phyloP scores from a whole-genome alignment of 2,113 vertebrate species.

The Porphyrio hochstetteri region DNA sequence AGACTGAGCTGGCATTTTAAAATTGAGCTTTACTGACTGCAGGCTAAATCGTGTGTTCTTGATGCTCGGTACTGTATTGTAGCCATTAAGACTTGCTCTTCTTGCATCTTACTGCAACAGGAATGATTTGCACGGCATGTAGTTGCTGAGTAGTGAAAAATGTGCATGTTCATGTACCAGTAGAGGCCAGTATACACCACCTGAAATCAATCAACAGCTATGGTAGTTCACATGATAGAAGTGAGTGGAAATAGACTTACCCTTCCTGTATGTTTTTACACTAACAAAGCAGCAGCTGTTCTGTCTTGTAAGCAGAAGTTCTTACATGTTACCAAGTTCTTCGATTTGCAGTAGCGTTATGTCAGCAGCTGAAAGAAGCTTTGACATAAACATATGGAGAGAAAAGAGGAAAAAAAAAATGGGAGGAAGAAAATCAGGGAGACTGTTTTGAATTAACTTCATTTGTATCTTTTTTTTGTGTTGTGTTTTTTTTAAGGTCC shows the following conservation, averaged over 20 bases:
- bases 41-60: not conserved
- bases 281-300: slow-evolving; percentile 63
- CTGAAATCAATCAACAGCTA: slow-evolving; percentile 10
- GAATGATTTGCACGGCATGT: slow-evolving; percentile 3
- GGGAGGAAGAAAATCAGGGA: not conserved
- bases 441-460: slow-evolving; percentile 57
- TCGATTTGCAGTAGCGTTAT: slow-evolving; percentile 50
- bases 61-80: slow-evolving; percentile 1
- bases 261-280: slow-evolving; percentile 35
- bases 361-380: slow-evolving; percentile 63
- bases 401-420: not conserved
- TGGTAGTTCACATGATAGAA: slow-evolving; percentile 10
- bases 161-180: slow-evolving; percentile 9
- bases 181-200: slow-evolving; percentile 69
- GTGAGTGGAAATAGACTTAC: slow-evolving; percentile 37
- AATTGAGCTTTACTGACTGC: slow-evolving; percentile 31
- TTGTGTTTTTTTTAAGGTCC: slow-evolving; percentile 82
- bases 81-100: slow-evolving; percentile 48
- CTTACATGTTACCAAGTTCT: not conserved
- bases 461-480: slow-evolving; percentile 17
- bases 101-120: not conserved
- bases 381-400: slow-evolving; percentile 62
- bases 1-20: not conserved
- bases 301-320: slow-evolving; percentile 33
- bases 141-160: not conserved